Conservation (phyloP, 2,113 vertebrate species). For the Prunella himalayana region DNA sequence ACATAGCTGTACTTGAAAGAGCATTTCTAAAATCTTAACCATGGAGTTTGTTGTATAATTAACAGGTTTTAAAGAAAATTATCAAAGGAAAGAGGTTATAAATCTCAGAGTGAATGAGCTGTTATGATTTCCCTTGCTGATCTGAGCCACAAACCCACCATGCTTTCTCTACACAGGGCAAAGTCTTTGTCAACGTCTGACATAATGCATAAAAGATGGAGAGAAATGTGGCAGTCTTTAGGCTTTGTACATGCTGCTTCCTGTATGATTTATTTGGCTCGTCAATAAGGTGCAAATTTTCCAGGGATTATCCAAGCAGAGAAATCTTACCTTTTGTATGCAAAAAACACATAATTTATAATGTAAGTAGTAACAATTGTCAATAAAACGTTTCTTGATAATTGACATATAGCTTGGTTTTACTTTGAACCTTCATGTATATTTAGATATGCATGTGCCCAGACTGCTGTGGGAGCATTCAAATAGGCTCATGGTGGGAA, state of each 20-base stretch:
- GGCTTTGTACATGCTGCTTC: not conserved
- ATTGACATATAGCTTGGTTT: too few species aligned
- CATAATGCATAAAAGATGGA: not conserved
- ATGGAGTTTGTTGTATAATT: not conserved
- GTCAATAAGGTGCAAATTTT: conserved; percentile 10
- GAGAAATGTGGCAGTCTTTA: not conserved
- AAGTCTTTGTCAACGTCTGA: not conserved
- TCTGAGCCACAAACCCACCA: not conserved
- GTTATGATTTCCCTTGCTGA: not conserved
- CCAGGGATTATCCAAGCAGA: not conserved
- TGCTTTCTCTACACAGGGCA: not conserved
- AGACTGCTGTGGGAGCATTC: not conserved
- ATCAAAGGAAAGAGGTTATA: not conserved
- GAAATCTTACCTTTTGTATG: too few species aligned
- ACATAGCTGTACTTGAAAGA: not conserved
- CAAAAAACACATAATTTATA: too few species aligned
- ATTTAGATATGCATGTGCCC: not conserved
- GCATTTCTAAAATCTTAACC: not conserved
- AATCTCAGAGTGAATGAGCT: not conserved
- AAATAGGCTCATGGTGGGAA: not conserved
- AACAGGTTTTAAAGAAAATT: not conserved
- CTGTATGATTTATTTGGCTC: conserved; percentile 10
- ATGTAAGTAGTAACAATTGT: too few species aligned
- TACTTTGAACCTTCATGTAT: too few species aligned
- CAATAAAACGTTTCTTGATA: too few species aligned